These are phyloP conservation scores for Sesamia inferens DNA, from an alignment of 2,888 invertebrate species.

Conservation along the genomic window DNA sequence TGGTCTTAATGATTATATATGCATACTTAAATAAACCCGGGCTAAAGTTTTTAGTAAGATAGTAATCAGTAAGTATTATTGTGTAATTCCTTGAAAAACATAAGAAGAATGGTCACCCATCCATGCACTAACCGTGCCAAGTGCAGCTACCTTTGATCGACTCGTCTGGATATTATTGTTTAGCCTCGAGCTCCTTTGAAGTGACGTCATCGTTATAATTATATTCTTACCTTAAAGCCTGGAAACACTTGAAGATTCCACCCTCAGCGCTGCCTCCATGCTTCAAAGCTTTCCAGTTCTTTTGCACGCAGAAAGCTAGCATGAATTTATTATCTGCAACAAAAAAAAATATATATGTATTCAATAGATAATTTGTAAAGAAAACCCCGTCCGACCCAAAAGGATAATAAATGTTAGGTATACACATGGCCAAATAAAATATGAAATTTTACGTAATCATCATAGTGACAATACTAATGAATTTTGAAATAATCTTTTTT, in stretches of 20 bases:
- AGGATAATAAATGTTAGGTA: no score
- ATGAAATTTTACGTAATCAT: no score
- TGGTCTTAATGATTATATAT: no score
- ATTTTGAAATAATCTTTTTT: no score
- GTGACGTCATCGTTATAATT: not conserved
- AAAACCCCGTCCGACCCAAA: no score
- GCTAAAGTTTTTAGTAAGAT: no score
- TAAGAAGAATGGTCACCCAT: not conserved
- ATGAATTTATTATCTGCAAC: constrained; percentile 78
- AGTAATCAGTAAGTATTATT: no score
- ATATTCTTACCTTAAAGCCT: constrained; percentile 79
- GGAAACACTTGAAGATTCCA: constrained; percentile 86
- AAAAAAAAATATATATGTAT: constrained; percentile 3
- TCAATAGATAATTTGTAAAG: no score
- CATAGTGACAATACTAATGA: no score
- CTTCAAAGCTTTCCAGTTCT: constrained; percentile 87
- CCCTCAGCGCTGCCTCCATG: constrained; percentile 86
- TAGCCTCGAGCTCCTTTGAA: not conserved
- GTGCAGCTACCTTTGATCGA: not conserved
- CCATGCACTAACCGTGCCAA: not conserved
- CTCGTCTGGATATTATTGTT: not conserved
- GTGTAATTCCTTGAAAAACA: no score
- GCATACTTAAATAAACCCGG: no score
- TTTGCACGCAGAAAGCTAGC: constrained; percentile 84
- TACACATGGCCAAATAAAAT: no score